phyloP scores from a whole-genome alignment of 1,140 invertebrate genomes.

The Lasioglossum albipes region DNA sequence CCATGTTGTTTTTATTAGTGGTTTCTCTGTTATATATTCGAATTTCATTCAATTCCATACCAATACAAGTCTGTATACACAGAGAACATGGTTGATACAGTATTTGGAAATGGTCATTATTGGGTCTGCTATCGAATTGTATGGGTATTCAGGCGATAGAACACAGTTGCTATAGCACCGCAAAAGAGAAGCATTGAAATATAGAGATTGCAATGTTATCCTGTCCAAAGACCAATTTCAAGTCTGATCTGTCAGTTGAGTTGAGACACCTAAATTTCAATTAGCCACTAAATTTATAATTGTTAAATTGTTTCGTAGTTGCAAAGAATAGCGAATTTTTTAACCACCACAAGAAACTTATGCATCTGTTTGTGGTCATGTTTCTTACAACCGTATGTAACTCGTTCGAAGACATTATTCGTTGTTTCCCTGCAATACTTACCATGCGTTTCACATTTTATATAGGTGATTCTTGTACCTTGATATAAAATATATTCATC shows the following conservation, averaged over 20 bases:
- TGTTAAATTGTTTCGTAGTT: neutral
- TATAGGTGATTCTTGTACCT: neutral
- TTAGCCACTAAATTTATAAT: constrained; percentile 20
- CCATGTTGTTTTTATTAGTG: neutral
- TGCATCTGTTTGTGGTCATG: neutral
- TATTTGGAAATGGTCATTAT: neutral
- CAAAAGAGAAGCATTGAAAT: constrained; percentile 42
- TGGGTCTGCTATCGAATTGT: neutral
- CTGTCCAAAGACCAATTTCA: constrained; percentile 16
- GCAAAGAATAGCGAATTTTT: neutral
- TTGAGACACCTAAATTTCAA: neutral
- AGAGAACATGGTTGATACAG: neutral
- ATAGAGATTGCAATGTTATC: constrained; percentile 39
- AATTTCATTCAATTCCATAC: neutral
- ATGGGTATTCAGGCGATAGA: neutral
- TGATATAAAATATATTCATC: neutral
- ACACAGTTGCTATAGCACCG: constrained; percentile 39
- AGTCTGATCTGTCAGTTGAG: constrained; percentile 6
- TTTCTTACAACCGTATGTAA: constrained; percentile 2
- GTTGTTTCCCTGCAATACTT: neutral
- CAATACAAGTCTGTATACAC: neutral
- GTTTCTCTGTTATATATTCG: neutral
- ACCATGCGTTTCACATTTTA: neutral
- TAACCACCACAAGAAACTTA: neutral
- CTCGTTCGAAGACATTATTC: neutral